These are phyloP conservation scores for Acleris sparsana DNA, from an alignment of 2,888 invertebrate species.

Conservation along the genomic window DNA sequence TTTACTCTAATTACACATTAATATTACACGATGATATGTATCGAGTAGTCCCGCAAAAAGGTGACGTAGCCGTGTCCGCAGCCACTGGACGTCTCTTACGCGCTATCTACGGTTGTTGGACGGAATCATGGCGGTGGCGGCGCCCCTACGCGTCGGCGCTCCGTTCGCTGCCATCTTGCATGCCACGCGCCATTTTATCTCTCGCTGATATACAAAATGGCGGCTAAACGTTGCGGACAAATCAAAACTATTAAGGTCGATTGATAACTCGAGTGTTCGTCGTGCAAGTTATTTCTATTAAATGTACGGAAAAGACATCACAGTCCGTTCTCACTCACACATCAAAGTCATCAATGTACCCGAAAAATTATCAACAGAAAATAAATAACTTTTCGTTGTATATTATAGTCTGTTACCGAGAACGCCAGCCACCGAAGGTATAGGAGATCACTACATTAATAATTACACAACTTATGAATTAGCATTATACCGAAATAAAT, in stretches of 20 bases:
- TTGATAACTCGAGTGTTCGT: slow-evolving; percentile 46
- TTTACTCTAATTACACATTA: slow-evolving; percentile 83
- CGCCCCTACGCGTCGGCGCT: slow-evolving; percentile 53
- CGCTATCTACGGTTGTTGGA: slow-evolving; percentile 84
- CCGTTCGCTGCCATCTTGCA: slow-evolving; percentile 44
- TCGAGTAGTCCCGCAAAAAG: slow-evolving; percentile 87
- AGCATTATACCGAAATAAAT: slow-evolving; percentile 80
- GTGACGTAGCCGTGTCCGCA: slow-evolving; percentile 83
- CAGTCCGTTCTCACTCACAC: slow-evolving; percentile 38
- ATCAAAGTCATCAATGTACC: slow-evolving; percentile 51
- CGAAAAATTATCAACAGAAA: slow-evolving; percentile 57
- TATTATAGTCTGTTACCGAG: slow-evolving; percentile 56
- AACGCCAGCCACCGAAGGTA: slow-evolving; percentile 75
- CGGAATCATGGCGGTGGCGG: slow-evolving; percentile 82
- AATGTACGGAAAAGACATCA: slow-evolving; percentile 35
- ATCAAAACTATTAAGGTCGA: slow-evolving; percentile 50
- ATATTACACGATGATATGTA: slow-evolving; percentile 89
- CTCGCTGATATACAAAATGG: slow-evolving; percentile 45
- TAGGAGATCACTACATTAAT: slow-evolving; percentile 82
- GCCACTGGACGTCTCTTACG: slow-evolving; percentile 84
- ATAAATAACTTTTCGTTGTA: slow-evolving; percentile 78
- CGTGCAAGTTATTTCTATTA: slow-evolving; percentile 25
- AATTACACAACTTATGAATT: slow-evolving; percentile 80
- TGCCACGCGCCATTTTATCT: slow-evolving; percentile 39
- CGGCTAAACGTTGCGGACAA: slow-evolving; percentile 46